Conservation (phyloP, 2,113 vertebrate genomes). For the Notiomystis cincta region DNA sequence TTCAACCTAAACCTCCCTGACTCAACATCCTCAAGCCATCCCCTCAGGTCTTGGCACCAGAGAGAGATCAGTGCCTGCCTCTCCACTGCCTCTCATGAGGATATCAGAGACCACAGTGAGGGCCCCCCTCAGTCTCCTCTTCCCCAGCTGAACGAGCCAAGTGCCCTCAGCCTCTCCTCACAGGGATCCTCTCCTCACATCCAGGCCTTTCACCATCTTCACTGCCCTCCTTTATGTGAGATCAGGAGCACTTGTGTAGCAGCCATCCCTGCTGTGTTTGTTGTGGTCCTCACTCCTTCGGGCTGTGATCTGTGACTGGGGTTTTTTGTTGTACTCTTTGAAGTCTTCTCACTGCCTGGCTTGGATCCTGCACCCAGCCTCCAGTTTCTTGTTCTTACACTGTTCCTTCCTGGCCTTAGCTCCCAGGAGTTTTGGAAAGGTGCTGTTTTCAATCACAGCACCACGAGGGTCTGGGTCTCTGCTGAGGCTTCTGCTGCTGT, state of each 20-base stretch:
- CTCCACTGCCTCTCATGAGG: background rate
- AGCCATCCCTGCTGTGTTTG: background rate
- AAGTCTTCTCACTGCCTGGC: background rate
- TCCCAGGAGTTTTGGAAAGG: background rate
- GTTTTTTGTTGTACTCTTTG: accelerated
- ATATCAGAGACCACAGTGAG: background rate
- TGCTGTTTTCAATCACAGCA: background rate
- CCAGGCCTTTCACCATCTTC: background rate
- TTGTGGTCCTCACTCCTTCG: background rate
- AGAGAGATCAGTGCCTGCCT: background rate
- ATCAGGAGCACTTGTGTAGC: background rate
- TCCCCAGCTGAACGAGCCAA: background rate
- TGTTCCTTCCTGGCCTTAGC: background rate
- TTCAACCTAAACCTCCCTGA: background rate
- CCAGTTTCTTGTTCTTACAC: background rate
- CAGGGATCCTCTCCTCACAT: background rate
- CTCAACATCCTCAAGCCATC: background rate
- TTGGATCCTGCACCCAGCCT: background rate
- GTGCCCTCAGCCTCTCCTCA: background rate
- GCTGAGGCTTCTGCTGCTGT: background rate
- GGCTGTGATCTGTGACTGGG: background rate
- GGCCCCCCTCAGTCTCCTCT: background rate
- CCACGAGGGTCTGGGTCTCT: background rate
- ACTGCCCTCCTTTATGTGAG: background rate
- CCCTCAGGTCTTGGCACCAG: background rate